A percentile compares a stretch with the other conserved stretches of the same genome.
Conservation (phyloP, 2,113 vertebrate genomes). For the Coregonus clupeaformis region DNA sequence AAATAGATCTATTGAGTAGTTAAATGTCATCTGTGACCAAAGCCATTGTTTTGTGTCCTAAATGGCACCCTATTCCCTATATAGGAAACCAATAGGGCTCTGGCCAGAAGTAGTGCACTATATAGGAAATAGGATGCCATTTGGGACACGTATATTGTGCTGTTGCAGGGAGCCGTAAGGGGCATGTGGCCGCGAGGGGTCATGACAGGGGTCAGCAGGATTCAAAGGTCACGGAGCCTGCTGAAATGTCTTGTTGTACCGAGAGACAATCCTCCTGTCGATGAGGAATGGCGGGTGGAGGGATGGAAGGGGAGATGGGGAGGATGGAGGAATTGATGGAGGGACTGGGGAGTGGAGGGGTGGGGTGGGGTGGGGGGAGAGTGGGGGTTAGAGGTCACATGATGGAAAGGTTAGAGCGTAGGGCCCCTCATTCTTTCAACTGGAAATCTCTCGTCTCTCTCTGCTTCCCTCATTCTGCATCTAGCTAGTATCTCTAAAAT, state of each 20-base stretch:
- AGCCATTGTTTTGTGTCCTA: constrained; percentile 1
- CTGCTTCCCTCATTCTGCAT: background rate
- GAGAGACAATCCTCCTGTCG: constrained; percentile 19
- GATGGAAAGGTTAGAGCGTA: constrained; percentile 2
- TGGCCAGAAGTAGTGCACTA: too few species aligned
- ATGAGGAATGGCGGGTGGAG: constrained; percentile 32
- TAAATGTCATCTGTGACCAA: constrained; percentile 42
- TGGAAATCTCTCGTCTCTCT: constrained; percentile 14
- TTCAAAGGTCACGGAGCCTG: constrained; percentile 44
- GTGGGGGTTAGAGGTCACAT: constrained; percentile 40
- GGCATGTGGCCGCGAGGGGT: constrained; percentile 28
- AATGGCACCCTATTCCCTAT: too few species aligned
- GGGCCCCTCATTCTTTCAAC: constrained; percentile 3
- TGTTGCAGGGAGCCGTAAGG: constrained; percentile 12
- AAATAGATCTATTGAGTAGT: constrained; percentile 30
- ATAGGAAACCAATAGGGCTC: too few species aligned
- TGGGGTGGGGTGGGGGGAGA: constrained; percentile 7
- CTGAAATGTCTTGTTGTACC: constrained; percentile 58
- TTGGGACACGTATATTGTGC: too few species aligned
- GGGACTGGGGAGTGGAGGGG: constrained; percentile 2
- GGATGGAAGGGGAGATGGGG: background rate
- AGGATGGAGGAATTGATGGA: constrained; percentile 27
- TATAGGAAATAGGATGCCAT: too few species aligned
- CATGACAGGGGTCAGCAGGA: constrained; percentile 18
- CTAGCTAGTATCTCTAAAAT: background rate